phyloP scores from a whole-genome alignment of 2,113 vertebrate genomes.

The Antigone vipio region DNA sequence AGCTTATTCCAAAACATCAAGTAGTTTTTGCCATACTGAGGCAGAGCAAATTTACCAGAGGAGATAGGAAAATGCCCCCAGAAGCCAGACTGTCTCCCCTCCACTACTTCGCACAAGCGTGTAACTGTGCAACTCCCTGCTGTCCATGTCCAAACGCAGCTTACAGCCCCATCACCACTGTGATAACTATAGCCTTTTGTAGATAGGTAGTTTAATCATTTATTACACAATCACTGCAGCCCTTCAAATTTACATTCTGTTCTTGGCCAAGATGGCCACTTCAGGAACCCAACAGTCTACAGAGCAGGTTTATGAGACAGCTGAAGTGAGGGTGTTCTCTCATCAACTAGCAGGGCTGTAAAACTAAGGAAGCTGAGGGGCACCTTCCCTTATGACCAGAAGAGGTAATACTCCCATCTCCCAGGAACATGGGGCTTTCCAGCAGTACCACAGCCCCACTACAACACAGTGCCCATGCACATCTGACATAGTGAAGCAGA shows the following conservation, averaged over 20 bases:
- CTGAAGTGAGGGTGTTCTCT: not conserved
- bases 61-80: not conserved
- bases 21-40: not conserved
- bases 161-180: not conserved
- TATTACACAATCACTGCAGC: fast-evolving
- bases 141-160: not conserved
- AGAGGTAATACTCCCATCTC: not conserved
- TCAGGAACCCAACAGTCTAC: not conserved
- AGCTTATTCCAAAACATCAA: not conserved
- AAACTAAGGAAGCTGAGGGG: not conserved
- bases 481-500: fast-evolving
- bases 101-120: fast-evolving
- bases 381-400: not conserved
- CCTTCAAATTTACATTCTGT: not conserved
- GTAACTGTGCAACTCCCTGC: not conserved
- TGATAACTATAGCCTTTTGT: fast-evolving
- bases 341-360: not conserved
- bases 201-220: not conserved
- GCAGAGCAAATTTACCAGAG: not conserved
- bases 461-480: fast-evolving
- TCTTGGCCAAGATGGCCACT: not conserved
- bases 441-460: not conserved
- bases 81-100: not conserved
- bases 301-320: not conserved
- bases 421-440: not conserved